Conservation (phyloP, 2,113 vertebrate species). For the Hippocampus zosterae region DNA sequence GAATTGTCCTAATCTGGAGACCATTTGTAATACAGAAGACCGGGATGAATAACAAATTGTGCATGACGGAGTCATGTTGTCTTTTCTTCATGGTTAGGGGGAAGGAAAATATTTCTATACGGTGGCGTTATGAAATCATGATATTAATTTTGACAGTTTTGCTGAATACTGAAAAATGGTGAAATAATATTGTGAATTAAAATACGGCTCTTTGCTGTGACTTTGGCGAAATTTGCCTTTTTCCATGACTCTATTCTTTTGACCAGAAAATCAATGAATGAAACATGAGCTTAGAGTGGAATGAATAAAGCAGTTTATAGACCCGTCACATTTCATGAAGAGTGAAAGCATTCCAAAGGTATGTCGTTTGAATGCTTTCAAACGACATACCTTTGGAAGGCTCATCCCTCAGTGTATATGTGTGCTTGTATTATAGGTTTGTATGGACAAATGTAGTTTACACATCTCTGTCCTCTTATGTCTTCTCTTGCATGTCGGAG, state of each 20-base stretch:
- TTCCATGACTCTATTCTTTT: neutral
- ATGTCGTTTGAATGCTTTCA: no score
- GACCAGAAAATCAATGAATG: neutral
- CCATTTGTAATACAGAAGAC: slow-evolving; percentile 73
- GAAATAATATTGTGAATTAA: slow-evolving; percentile 30
- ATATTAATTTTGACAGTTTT: slow-evolving; percentile 59
- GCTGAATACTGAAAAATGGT: slow-evolving; percentile 53
- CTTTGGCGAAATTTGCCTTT: slow-evolving; percentile 2
- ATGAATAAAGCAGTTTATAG: neutral
- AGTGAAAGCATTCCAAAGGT: no score
- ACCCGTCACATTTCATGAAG: no score
- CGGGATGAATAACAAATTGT: slow-evolving; percentile 73
- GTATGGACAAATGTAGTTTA: neutral
- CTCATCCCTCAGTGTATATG: neutral
- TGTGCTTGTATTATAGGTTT: neutral
- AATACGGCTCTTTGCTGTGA: slow-evolving; percentile 6
- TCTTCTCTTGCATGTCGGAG: neutral
- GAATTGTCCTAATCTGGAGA: slow-evolving; percentile 72
- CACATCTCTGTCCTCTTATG: no score
- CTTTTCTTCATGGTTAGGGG: slow-evolving; percentile 46
- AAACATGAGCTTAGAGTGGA: neutral
- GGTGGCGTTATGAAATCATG: slow-evolving; percentile 63
- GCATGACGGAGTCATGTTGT: slow-evolving; percentile 64
- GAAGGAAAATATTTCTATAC: slow-evolving; percentile 53
- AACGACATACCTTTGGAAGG: no score